These are phyloP conservation scores for Apogon hyalosoma DNA, from an alignment of 2,797 vertebrate genomes.

Conservation along the genomic window DNA sequence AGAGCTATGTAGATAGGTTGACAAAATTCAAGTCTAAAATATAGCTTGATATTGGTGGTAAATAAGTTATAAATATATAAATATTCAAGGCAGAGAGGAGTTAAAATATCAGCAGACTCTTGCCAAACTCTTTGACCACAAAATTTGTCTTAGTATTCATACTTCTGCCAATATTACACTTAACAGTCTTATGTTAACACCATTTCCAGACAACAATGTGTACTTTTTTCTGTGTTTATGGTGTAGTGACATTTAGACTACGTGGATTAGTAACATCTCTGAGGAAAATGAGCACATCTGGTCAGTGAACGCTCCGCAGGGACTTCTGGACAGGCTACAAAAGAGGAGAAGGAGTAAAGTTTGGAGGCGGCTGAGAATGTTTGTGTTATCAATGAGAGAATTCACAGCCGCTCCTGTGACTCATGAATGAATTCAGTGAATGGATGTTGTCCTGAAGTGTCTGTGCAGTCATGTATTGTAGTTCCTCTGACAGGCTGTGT, in stretches of 20 bases:
- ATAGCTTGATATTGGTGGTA: neutral
- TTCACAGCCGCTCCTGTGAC: constrained; percentile 85
- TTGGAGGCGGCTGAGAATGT: constrained; percentile 85
- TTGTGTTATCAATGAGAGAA: constrained; percentile 84
- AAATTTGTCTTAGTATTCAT: constrained; percentile 71
- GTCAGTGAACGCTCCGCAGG: constrained; percentile 88
- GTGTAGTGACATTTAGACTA: constrained; percentile 88
- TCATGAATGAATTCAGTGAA: constrained; percentile 74
- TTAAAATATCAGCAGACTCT: constrained; percentile 21
- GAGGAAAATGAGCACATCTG: constrained; percentile 91
- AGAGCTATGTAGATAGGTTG: too few relatives aligned
- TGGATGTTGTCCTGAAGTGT: constrained; percentile 42
- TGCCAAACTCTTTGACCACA: constrained; percentile 40
- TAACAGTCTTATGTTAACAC: constrained; percentile 81
- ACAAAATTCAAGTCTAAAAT: neutral
- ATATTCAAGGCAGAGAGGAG: constrained; percentile 10
- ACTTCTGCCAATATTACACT: constrained; percentile 83
- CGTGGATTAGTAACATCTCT: constrained; percentile 90
- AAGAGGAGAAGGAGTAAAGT: constrained; percentile 89
- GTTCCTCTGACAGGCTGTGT: constrained; percentile 16
- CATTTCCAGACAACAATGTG: constrained; percentile 79
- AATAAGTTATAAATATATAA: neutral
- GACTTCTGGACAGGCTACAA: constrained; percentile 90
- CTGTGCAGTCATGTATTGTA: constrained; percentile 16
- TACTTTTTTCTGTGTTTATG: constrained; percentile 89